A percentile compares a stretch with the other conserved stretches of the same genome.
These are phyloP conservation scores for Neoaliturus tenellus DNA, from an alignment of 2,888 invertebrate species.

Conservation along the genomic window DNA sequence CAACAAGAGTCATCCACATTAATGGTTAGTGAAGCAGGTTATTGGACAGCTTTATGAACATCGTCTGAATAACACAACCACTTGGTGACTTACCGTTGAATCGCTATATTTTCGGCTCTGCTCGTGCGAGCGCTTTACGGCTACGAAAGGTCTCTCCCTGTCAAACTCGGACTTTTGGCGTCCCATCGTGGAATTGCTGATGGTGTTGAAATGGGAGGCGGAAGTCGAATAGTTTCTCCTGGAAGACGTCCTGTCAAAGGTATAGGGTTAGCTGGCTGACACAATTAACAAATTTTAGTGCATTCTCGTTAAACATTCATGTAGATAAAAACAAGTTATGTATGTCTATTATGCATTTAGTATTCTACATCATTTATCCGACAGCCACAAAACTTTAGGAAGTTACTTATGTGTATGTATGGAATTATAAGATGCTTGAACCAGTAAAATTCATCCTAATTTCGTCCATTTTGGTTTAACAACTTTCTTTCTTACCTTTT, in stretches of 20 bases:
- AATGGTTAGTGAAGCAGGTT: slow-evolving; percentile 1
- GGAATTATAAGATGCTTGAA: too few species aligned
- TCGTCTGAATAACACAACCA: not conserved
- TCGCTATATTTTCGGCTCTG: slow-evolving; percentile 71
- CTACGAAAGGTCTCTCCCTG: slow-evolving; percentile 79
- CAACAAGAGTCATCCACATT: not conserved
- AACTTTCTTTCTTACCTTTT: too few species aligned
- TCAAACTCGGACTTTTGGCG: slow-evolving; percentile 68
- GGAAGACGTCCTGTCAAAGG: slow-evolving; percentile 73
- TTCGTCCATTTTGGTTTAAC: too few species aligned
- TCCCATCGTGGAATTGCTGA: slow-evolving; percentile 57
- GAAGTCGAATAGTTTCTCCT: slow-evolving; percentile 67
- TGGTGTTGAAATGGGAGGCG: slow-evolving; percentile 56
- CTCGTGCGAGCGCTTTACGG: slow-evolving; percentile 77
- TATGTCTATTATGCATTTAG: too few species aligned
- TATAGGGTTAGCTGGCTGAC: too few species aligned
- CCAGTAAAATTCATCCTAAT: too few species aligned
- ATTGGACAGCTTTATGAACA: not conserved
- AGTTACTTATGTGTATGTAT: too few species aligned
- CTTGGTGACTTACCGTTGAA: slow-evolving; percentile 72
- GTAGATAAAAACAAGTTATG: too few species aligned
- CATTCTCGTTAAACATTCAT: too few species aligned
- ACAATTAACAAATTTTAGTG: too few species aligned
- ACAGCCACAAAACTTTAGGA: too few species aligned
- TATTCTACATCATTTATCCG: too few species aligned